Evolutionary conservation across 2,113 vertebrate genomes (phyloP), one percentile per base, ranked within the genome.

Genomic region (Glaucidium brasilianum): DNA sequence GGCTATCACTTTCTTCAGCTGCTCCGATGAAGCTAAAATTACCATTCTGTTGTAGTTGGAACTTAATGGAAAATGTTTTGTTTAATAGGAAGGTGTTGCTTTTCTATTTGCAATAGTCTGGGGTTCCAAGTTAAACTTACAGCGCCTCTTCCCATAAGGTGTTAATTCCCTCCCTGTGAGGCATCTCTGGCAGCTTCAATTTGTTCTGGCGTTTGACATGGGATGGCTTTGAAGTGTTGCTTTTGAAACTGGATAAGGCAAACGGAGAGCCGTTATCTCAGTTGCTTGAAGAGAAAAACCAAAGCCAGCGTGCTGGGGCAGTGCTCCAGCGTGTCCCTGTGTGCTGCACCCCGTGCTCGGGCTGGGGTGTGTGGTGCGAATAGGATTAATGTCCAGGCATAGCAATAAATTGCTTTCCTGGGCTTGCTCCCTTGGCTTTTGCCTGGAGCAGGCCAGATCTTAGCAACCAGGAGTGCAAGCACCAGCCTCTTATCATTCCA

Each of bases 151-250:
- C 74, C 55, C 39, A 9, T 39, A 39, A 9, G 2, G 50, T 50
- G 67, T 90, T 90, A 62, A 73, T 43, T 66, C 73, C 41, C 34
- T 88, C 72, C 43, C 50, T 59, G 41, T 19, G 68, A 93, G n/a
- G 67, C 88, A 59, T 56, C 90, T 76, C 63, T 47, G 82, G 84
- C 93, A 91, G 93, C 81, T 82, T 94, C 55, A 29, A 1, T 88
- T 85, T 80, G 59, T 83, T 62, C 83, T 86, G 88, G 72, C 9
- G 52, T 77, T 80, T 91, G 95, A 63, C 79, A 71, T 8, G 64
- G 47, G 87, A 55, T 83, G 90, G 55, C 90, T 94, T 93, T 92
- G 85, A 90, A 85, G 93, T 79, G 82, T 35, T 76, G 62, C 87
- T 75, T 83, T 79, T 26, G 5, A 62, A 85, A 80, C 45, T 67